Conservation (phyloP, 2,113 vertebrate species). For the Malaclemys terrapin region DNA sequence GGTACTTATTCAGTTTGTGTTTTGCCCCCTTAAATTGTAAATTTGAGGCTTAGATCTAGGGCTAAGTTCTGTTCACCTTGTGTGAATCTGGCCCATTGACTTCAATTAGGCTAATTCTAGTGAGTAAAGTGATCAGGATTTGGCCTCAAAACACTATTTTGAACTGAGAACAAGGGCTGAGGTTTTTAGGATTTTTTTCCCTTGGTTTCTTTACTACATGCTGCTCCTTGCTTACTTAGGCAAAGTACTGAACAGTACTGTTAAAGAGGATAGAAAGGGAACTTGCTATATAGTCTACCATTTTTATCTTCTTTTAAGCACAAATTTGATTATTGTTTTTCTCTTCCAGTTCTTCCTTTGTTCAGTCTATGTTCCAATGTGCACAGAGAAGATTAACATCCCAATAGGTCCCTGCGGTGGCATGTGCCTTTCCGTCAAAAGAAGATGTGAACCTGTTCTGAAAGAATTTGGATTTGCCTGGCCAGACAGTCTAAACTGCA, state of each 20-base stretch:
- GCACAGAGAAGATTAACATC: conserved; percentile 98
- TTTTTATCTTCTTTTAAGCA: not conserved
- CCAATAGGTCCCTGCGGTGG: conserved; percentile 97
- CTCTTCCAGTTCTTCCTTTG: conserved; percentile 95
- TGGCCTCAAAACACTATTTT: not conserved
- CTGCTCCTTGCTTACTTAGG: conserved; percentile 50
- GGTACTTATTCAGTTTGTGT: not conserved
- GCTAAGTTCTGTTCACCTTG: not conserved
- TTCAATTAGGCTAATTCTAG: conserved; percentile 9
- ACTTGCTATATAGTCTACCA: not conserved
- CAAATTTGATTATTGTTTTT: conserved; percentile 45
- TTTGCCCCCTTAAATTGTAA: not conserved
- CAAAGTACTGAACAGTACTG: conserved; percentile 9
- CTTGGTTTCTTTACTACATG: conserved; percentile 42
- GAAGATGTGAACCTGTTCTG: conserved; percentile 94
- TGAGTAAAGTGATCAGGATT: conserved; percentile 5
- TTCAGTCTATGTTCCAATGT: conserved; percentile 98
- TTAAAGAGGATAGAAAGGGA: not conserved
- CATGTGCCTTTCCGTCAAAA: conserved; percentile 97
- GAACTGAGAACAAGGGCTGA: conserved; percentile 14
- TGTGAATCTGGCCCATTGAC: conserved; percentile 16
- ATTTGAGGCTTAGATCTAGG: conserved; percentile 27
- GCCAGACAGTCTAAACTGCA: conserved; percentile 97
- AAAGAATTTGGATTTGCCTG: conserved; percentile 97
- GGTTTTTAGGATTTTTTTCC: not conserved